Evolutionary conservation across 2,888 invertebrate genomes (phyloP), one percentile per base, ranked within the genome.

Genomic region (Gerris lacustris): DNA sequence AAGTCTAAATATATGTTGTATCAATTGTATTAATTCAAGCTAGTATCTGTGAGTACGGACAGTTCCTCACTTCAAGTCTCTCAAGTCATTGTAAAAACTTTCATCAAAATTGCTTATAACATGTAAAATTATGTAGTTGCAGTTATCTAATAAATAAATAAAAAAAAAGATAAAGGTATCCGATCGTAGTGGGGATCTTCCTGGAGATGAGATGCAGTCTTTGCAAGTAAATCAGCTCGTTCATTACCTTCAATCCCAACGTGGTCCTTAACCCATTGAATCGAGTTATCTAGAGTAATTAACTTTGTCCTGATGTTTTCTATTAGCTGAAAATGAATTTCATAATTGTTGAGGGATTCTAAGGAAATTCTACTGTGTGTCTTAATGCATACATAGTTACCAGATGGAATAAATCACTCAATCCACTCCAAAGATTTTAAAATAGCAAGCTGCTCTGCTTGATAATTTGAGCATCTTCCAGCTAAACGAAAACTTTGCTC

Each of bases 231-330:
- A 62, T n/a, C 62, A n/a, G 62, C 62, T 62, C 11, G 62, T 15
- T 15, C 62, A n/a, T 62, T n/a, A 62, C 62, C 62, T 62, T 62
- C 62, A 11, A 15, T n/a, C n/a, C 62, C 62, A 4, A n/a, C n/a
- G 62, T 62, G 62, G 11, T 1, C 62, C 62, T 62, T 62, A n/a
- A 62, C n/a, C 62, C 62, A 62, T 62, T 62, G 62, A 62, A 15
- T n/a, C n/a, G 62, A 62, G n/a, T 62, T n/a, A n/a, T 15, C 62
- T 62, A 62, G 62, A 62, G 62, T 62, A 62, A 62, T 15, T 62
- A n/a, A 62, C n/a, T 62, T 62, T 62, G 62, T 31, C 31, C 31
- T 31, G n/a, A 62, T 15, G 62, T 62, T 62, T 15, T 62, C n/a
- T 62, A 62, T 15, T 62, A n/a, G n/a, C 62, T 62, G 62, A 15